These are phyloP conservation scores for Burhinus oedicnemus DNA, from an alignment of 2,113 vertebrate species.

Conservation along the genomic window DNA sequence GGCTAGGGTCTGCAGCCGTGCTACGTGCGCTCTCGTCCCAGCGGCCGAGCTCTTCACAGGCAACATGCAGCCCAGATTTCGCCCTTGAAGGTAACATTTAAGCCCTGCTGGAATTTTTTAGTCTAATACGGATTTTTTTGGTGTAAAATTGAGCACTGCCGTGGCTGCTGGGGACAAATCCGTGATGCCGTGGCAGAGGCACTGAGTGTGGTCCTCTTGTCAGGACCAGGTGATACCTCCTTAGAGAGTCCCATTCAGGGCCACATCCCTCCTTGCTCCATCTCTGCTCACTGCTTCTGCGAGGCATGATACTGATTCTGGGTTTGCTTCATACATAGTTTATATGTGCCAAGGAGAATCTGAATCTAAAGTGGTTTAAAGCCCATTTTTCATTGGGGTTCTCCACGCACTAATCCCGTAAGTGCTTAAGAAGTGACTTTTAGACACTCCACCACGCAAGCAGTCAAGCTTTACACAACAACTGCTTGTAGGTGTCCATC, in stretches of 20 bases:
- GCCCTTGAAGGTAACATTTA: neutral
- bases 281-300: neutral
- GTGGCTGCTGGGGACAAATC: neutral
- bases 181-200: neutral
- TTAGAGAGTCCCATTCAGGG: neutral
- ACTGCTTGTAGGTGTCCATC: neutral
- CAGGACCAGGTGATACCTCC: neutral
- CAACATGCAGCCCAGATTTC: neutral
- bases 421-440: neutral
- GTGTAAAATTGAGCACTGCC: neutral
- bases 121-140: neutral
- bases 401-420: neutral
- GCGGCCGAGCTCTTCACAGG: neutral
- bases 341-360: neutral
- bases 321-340: neutral
- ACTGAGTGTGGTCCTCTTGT: neutral
- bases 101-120: neutral
- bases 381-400: neutral
- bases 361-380: neutral
- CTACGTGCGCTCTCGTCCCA: no score
- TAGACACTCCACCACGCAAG: rapidly evolving
- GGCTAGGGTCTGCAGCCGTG: no score
- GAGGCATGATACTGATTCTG: neutral
- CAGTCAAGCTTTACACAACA: neutral
- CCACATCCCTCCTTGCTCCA: neutral